Conservation (phyloP, 2,797 vertebrate species). For the Salmo trutta region DNA sequence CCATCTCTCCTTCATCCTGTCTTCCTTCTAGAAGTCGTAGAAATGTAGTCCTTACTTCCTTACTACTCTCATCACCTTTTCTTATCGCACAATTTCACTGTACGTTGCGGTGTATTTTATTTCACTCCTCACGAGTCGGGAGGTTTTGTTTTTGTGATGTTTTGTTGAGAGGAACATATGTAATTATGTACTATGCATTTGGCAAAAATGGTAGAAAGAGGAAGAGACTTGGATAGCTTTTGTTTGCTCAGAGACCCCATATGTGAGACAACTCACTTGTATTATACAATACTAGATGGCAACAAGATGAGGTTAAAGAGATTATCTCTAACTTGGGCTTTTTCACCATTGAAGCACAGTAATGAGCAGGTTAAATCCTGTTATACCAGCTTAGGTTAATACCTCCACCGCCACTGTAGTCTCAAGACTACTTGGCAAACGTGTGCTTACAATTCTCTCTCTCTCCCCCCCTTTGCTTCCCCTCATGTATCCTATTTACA, state of each 20-base stretch:
- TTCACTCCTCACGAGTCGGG: constrained; percentile 37
- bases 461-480: constrained; percentile 30
- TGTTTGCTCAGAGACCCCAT: neutral
- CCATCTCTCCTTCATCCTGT: constrained; percentile 1
- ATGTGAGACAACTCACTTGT: neutral
- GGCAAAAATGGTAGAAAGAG: constrained; percentile 41
- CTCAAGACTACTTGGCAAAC: constrained; percentile 20
- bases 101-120: constrained; percentile 47
- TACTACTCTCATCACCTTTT: constrained; percentile 41
- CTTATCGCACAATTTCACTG: constrained; percentile 48
- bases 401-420: constrained; percentile 2
- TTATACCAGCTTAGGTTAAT: constrained; percentile 23
- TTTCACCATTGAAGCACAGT: constrained; percentile 23
- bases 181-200: constrained; percentile 64
- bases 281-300: constrained; percentile 23
- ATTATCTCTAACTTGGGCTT: constrained; percentile 24
- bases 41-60: constrained; percentile 28
- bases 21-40: constrained; percentile 41
- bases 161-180: constrained; percentile 39
- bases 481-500: constrained; percentile 53
- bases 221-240: constrained; percentile 30
- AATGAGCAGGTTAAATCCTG: constrained; percentile 29
- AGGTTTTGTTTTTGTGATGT: constrained; percentile 23
- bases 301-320: constrained; percentile 25
- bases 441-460: constrained; percentile 12